A percentile compares a stretch with the other conserved stretches of the same genome.
Conservation (phyloP, 2,797 vertebrate species). For the Trachurus trachurus region DNA sequence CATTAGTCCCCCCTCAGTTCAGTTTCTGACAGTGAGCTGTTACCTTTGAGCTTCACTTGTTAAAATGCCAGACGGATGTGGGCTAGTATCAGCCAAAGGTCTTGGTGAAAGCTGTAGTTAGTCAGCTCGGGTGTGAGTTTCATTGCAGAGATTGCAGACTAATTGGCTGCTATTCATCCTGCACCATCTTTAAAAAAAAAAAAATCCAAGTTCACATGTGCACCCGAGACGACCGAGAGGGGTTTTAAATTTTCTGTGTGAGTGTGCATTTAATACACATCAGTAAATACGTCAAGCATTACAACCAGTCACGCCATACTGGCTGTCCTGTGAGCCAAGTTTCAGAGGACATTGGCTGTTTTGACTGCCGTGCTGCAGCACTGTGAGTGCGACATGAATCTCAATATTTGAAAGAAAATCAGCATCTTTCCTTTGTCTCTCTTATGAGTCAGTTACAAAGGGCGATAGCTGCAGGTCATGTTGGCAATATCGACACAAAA, state of each 20-base stretch:
- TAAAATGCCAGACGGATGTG: conserved; percentile 73
- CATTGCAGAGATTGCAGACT: conserved; percentile 51
- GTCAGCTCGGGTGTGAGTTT: conserved; percentile 49
- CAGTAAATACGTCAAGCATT: conserved; percentile 15
- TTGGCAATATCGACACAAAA: conserved; percentile 17
- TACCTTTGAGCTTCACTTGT: conserved; percentile 80
- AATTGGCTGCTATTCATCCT: conserved; percentile 67
- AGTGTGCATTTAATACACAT: conserved; percentile 28
- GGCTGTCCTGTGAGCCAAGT: conserved; percentile 9
- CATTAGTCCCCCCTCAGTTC: conserved; percentile 75
- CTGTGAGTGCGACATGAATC: conserved; percentile 8
- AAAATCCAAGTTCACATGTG: conserved; percentile 31
- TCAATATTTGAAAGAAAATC: conserved; percentile 24
- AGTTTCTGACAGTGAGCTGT: conserved; percentile 62
- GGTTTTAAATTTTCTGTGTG: conserved; percentile 15
- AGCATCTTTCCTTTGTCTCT: conserved; percentile 5
- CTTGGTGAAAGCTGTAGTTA: conserved; percentile 54
- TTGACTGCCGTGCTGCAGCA: not conserved
- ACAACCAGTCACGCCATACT: not conserved
- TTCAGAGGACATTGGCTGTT: not conserved
- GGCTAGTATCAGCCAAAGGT: conserved; percentile 64
- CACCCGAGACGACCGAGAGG: conserved; percentile 9
- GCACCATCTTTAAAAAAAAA: conserved; percentile 22
- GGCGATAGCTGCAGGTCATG: conserved; percentile 40
- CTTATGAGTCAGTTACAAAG: conserved; percentile 19